phyloP scores from a whole-genome alignment of 2,113 vertebrate genomes.

The Rana temporaria region DNA sequence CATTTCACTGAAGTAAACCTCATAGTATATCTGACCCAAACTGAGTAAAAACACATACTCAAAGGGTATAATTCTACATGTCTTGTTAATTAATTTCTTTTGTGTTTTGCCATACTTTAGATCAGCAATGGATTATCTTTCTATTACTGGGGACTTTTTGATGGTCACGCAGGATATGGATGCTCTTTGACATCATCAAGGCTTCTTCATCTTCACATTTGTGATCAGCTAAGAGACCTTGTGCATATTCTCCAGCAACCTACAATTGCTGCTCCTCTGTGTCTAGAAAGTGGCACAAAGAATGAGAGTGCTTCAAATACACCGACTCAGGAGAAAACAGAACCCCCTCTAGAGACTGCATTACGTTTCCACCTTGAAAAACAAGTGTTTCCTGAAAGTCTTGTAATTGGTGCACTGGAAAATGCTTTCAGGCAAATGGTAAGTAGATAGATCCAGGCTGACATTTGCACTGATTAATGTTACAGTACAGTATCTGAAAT shows the following conservation, averaged over 20 bases:
- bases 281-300: slow-evolving; percentile 71
- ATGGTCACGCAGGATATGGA: slow-evolving; percentile 91
- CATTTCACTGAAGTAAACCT: no score
- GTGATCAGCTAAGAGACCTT: slow-evolving; percentile 87
- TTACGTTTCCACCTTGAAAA: slow-evolving; percentile 92
- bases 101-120: slow-evolving; percentile 62
- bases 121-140: slow-evolving; percentile 81
- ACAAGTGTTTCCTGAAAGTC: slow-evolving; percentile 85
- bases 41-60: no score
- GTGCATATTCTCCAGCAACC: slow-evolving; percentile 87
- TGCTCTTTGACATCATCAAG: slow-evolving; percentile 90
- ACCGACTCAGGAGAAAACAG: slow-evolving; percentile 65
- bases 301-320: slow-evolving; percentile 61
- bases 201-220: slow-evolving; percentile 87
- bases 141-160: slow-evolving; percentile 93
- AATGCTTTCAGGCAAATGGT: slow-evolving; percentile 96
- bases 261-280: slow-evolving; percentile 76
- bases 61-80: background rate
- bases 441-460: slow-evolving; percentile 61
- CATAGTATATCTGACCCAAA: no score
- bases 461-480: background rate
- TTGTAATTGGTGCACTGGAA: slow-evolving; percentile 94
- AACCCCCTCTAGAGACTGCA: slow-evolving; percentile 68
- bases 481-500: background rate
- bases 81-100: background rate